phyloP scores from a whole-genome alignment of 2,797 vertebrate species.

The Nannoperca australis region DNA sequence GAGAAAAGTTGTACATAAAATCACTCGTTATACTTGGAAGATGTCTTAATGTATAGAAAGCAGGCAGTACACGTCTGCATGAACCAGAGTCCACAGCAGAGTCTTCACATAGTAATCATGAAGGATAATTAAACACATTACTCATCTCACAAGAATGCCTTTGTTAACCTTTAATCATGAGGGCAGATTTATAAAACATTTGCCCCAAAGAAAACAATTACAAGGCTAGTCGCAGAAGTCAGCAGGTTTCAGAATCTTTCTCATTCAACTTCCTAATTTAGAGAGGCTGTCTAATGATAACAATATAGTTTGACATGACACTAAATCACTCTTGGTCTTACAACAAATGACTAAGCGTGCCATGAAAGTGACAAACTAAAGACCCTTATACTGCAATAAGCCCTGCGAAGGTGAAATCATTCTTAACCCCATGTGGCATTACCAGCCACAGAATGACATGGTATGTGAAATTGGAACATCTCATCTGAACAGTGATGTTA shows the following conservation, averaged over 20 bases:
- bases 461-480: slow-evolving; percentile 25
- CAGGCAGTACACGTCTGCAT: slow-evolving; percentile 14
- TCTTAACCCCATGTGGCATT: slow-evolving; percentile 23
- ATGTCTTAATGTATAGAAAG: not conserved
- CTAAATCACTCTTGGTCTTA: slow-evolving; percentile 50
- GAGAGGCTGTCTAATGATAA: slow-evolving; percentile 34
- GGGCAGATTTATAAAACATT: slow-evolving; percentile 57
- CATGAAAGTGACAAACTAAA: slow-evolving; percentile 26
- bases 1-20: not conserved
- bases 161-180: slow-evolving; percentile 56
- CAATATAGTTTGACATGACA: slow-evolving; percentile 30
- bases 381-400: slow-evolving; percentile 14
- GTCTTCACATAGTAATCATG: slow-evolving; percentile 20
- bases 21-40: not conserved
- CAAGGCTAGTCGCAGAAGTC: slow-evolving; percentile 17
- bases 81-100: slow-evolving; percentile 15
- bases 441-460: slow-evolving; percentile 16
- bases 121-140: slow-evolving; percentile 50
- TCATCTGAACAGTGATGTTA: slow-evolving; percentile 34
- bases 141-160: slow-evolving; percentile 60
- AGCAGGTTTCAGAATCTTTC: slow-evolving; percentile 20
- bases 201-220: slow-evolving; percentile 60
- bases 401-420: slow-evolving; percentile 37
- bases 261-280: slow-evolving; percentile 18
- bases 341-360: slow-evolving; percentile 26